A percentile compares a stretch with the other conserved stretches of the same genome.
Evolutionary conservation across 2,113 vertebrate species (phyloP).

Genomic region (Toxotes chatareus): DNA sequence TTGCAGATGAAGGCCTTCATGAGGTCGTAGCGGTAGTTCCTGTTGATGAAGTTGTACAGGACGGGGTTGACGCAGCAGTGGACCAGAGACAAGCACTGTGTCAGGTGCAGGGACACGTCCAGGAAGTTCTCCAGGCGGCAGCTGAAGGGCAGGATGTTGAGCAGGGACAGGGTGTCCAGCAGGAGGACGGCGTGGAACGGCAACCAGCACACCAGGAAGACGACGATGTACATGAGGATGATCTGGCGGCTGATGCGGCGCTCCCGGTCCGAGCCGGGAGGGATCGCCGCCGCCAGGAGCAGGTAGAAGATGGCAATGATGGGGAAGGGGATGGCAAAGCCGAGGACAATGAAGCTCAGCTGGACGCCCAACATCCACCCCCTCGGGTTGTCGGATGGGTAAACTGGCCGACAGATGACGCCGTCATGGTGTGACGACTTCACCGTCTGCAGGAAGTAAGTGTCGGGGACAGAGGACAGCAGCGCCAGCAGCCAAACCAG

Average conservation of each 20-base stretch:
- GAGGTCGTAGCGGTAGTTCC: conserved; percentile 91
- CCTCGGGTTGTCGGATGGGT: conserved; percentile 85
- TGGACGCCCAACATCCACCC: conserved; percentile 91
- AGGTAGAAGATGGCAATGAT: conserved; percentile 89
- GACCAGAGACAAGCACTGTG: conserved; percentile 90
- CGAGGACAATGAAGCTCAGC: conserved; percentile 88
- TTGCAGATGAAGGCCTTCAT: conserved; percentile 96
- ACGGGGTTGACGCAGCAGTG: conserved; percentile 94
- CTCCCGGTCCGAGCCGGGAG: conserved; percentile 85
- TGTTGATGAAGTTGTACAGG: conserved; percentile 92
- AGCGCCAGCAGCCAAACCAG: conserved; percentile 92
- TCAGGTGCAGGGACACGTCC: conserved; percentile 87
- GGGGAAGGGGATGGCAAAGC: conserved; percentile 90
- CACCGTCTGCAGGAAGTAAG: conserved; percentile 90
- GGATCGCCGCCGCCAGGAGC: conserved; percentile 86
- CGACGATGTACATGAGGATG: conserved; percentile 90
- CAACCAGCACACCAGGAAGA: conserved; percentile 93
- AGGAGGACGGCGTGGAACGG: conserved; percentile 89
- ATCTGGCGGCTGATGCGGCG: conserved; percentile 86
- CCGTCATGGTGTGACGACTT: conserved; percentile 80
- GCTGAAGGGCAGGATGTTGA: conserved; percentile 88
- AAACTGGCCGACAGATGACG: conserved; percentile 88
- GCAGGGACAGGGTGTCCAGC: conserved; percentile 88
- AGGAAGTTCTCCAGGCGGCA: conserved; percentile 91
- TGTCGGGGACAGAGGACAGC: conserved; percentile 87